phyloP scores from a whole-genome alignment of 2,113 vertebrate genomes.

The Sylvia atricapilla region DNA sequence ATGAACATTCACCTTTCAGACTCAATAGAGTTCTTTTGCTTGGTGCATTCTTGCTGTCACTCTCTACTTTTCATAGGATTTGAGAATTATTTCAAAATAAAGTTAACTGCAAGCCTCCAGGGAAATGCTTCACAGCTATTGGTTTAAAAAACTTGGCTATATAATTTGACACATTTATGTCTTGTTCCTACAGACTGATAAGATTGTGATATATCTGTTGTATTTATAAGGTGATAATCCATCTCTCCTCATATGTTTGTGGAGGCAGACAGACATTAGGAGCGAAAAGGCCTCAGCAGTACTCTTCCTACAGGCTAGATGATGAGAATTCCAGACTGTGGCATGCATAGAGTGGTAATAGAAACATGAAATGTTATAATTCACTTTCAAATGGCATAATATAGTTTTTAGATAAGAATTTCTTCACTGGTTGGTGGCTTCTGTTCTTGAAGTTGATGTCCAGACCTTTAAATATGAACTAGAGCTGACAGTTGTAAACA shows the following conservation, averaged over 20 bases:
- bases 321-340: background rate
- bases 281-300: background rate
- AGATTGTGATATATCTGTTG: background rate
- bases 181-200: slow-evolving; percentile 19
- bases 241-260: background rate
- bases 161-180: slow-evolving; percentile 15
- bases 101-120: background rate
- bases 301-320: background rate
- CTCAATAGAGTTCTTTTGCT: background rate
- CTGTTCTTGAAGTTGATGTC: background rate
- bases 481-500: background rate
- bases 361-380: background rate
- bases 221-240: slow-evolving; percentile 26
- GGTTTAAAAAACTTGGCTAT: slow-evolving; percentile 20
- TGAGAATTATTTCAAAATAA: slow-evolving; percentile 11
- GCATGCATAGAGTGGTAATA: background rate
- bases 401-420: background rate
- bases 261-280: background rate
- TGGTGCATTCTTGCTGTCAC: background rate
- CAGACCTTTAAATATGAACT: background rate
- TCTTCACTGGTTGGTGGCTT: background rate
- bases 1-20: background rate
- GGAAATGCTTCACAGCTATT: background rate
- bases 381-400: background rate
- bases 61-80: background rate